Conservation (phyloP, 30 jellyfish, hydroid and myxozoan species). For the Pseudorhiza aurosa region DNA sequence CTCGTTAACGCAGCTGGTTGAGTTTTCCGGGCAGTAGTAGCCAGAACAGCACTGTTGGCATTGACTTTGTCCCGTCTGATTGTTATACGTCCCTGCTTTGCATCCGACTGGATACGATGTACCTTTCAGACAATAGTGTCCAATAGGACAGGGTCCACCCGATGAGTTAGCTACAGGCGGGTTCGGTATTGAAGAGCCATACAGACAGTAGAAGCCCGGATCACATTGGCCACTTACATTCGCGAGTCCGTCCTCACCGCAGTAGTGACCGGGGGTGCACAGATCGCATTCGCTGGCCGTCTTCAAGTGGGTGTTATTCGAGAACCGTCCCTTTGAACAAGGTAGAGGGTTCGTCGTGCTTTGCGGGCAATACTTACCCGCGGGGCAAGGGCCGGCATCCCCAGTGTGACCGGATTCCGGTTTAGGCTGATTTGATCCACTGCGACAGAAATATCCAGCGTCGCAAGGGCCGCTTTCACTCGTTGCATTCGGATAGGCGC, state of each 20-base stretch:
- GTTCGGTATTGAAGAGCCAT: constrained; percentile 78
- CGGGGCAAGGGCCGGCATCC: constrained; percentile 90
- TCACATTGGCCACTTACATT: constrained; percentile 80
- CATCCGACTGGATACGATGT: constrained; percentile 91
- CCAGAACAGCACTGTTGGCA: constrained; percentile 87
- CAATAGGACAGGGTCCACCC: constrained; percentile 93
- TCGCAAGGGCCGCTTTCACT: constrained; percentile 82
- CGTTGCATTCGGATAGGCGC: constrained; percentile 92
- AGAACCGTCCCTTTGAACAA: constrained; percentile 79
- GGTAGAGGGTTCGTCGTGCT: constrained; percentile 70
- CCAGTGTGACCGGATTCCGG: constrained; percentile 84
- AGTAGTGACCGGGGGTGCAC: constrained; percentile 85
- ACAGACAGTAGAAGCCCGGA: constrained; percentile 80
- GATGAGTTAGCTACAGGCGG: constrained; percentile 59
- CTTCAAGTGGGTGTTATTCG: constrained; percentile 58
- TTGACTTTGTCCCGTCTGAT: constrained; percentile 81
- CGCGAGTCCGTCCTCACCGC: constrained; percentile 72
- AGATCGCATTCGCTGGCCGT: constrained; percentile 66
- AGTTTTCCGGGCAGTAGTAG: constrained; percentile 85
- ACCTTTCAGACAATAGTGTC: constrained; percentile 72
- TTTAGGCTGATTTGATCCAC: constrained; percentile 76
- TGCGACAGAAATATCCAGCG: constrained; percentile 83
- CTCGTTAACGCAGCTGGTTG: constrained; percentile 69
- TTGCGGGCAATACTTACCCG: constrained; percentile 83
- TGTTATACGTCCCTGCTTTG: constrained; percentile 83